These are phyloP conservation scores for Alaudala cheleensis DNA, from an alignment of 2,113 vertebrate genomes.

Conservation along the genomic window DNA sequence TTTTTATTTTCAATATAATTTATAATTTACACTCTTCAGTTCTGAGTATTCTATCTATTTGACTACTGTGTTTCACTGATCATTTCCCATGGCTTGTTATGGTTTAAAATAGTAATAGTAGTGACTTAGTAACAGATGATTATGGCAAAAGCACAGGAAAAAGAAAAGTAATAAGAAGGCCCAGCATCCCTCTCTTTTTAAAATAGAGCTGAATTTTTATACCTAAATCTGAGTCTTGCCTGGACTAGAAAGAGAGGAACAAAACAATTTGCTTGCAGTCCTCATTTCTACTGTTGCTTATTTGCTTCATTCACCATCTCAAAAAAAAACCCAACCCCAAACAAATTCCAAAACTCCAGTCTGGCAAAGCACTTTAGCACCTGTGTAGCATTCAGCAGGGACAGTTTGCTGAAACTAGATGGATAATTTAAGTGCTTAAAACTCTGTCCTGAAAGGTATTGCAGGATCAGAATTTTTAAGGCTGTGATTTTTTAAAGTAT, in stretches of 20 bases:
- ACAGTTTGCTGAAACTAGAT: background rate
- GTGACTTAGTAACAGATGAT: conserved; percentile 26
- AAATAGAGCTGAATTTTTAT: background rate
- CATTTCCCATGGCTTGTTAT: conserved; percentile 3
- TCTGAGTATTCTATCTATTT: conserved; percentile 49
- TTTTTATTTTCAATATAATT: conserved; percentile 33
- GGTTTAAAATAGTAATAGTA: background rate
- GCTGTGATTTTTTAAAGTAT: background rate
- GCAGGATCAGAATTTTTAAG: background rate
- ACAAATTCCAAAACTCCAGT: background rate
- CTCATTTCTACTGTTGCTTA: background rate
- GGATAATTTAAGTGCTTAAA: background rate
- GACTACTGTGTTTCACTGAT: conserved; percentile 48
- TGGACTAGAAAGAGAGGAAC: background rate
- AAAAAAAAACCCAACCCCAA: background rate
- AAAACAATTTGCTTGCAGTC: background rate
- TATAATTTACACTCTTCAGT: conserved; percentile 34
- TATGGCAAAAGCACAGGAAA: conserved; percentile 39
- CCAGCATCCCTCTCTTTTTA: background rate
- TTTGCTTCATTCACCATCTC: background rate
- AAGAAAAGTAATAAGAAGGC: background rate
- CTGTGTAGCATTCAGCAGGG: background rate
- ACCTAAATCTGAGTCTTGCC: background rate
- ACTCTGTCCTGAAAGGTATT: background rate
- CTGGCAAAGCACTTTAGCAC: background rate